phyloP scores from a whole-genome alignment of 2,888 invertebrate genomes.

The Dicyrtomina minuta region DNA sequence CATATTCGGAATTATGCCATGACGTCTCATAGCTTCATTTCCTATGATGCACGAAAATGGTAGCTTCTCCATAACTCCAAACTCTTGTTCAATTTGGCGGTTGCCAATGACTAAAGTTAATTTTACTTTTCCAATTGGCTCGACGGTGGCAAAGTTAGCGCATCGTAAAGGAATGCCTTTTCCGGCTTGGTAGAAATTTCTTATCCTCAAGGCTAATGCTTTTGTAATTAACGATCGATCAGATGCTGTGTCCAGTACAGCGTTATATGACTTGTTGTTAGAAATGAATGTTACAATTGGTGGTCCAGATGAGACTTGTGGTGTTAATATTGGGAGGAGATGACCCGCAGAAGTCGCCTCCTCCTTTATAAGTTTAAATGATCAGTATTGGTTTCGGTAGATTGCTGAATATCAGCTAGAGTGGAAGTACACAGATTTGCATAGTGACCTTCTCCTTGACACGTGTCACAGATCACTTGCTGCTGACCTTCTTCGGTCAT shows the following conservation, averaged over 20 bases:
- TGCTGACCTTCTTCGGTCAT: not conserved
- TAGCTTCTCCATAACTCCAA: constrained; percentile 8
- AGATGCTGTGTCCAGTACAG: not conserved
- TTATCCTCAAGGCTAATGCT: not conserved
- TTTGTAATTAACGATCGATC: constrained; percentile 1
- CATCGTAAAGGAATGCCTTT: not conserved
- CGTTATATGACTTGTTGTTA: not conserved
- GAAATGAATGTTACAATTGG: not conserved
- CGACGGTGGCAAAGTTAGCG: too few relatives aligned
- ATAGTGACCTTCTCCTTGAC: not conserved
- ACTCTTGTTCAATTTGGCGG: not conserved
- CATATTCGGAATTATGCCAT: constrained; percentile 17
- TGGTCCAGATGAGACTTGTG: too few relatives aligned
- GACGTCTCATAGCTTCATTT: not conserved
- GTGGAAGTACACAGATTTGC: too few relatives aligned
- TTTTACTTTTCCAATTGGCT: too few relatives aligned
- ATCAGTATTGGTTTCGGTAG: too few relatives aligned
- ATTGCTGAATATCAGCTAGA: too few relatives aligned
- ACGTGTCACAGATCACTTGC: not conserved
- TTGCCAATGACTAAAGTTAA: too few relatives aligned
- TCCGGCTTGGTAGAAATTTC: not conserved
- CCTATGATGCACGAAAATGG: constrained; percentile 2
- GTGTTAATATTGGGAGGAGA: too few relatives aligned
- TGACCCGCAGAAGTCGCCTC: too few relatives aligned
- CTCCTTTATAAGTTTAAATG: too few relatives aligned